These are phyloP conservation scores for Heteractis magnifica DNA, from an alignment of 92 coral and sea anemone genomes.

Conservation along the genomic window DNA sequence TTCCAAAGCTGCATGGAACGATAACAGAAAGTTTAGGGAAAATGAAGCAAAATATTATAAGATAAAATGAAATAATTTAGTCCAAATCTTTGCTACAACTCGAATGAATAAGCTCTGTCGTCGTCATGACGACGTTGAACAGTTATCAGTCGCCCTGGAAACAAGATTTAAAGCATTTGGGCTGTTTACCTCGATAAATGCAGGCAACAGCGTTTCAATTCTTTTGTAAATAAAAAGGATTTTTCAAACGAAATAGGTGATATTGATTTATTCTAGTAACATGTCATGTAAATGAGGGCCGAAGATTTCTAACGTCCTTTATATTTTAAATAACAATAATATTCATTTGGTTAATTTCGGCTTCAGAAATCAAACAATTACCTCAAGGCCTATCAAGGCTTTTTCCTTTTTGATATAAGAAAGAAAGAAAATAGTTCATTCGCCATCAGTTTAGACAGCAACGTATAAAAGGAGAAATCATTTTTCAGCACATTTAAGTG, in stretches of 20 bases:
- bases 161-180: background rate
- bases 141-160: background rate
- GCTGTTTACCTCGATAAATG: background rate
- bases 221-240: background rate
- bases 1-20: too few species aligned
- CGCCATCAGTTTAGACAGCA: background rate
- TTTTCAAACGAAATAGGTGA: background rate
- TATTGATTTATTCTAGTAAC: background rate
- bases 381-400: background rate
- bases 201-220: background rate
- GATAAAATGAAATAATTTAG: background rate
- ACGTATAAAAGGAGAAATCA: too few species aligned
- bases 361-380: background rate
- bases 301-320: background rate
- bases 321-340: background rate
- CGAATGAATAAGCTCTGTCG: background rate
- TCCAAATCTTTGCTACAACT: background rate
- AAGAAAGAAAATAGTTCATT: background rate
- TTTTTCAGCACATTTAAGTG: too few species aligned
- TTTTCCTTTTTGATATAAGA: background rate
- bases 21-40: background rate
- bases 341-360: background rate
- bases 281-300: background rate
- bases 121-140: background rate
- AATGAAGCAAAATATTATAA: background rate